Conservation (phyloP, 2,797 vertebrate genomes). For the Acanthis flammea region DNA sequence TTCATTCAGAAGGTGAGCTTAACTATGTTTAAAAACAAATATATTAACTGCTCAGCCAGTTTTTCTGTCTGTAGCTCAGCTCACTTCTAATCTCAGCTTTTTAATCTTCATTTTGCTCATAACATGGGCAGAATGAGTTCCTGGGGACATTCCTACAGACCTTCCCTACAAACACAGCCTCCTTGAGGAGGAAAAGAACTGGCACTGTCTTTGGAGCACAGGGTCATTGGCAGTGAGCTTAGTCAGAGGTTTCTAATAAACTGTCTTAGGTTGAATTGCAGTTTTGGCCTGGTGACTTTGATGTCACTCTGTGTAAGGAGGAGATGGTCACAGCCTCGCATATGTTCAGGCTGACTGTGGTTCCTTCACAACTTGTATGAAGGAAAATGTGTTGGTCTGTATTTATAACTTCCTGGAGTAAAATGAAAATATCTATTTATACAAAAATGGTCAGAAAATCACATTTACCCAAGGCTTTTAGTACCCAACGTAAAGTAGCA, state of each 20-base stretch:
- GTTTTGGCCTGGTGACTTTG: neutral
- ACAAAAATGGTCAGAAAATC: neutral
- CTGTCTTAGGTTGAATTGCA: neutral
- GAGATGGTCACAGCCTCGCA: neutral
- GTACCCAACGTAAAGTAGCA: neutral
- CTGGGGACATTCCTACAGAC: neutral
- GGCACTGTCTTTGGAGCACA: neutral
- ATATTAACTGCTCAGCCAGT: neutral
- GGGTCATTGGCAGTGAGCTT: neutral
- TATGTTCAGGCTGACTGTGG: neutral
- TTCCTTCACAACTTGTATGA: neutral
- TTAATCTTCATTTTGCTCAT: neutral
- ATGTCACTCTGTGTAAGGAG: neutral
- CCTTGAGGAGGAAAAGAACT: neutral
- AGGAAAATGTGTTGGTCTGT: neutral
- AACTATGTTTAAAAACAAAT: neutral
- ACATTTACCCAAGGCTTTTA: neutral
- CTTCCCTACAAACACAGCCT: neutral
- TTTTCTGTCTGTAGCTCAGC: neutral
- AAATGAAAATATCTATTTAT: neutral
- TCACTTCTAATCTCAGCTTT: neutral
- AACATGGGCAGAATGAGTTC: neutral
- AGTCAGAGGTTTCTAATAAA: neutral
- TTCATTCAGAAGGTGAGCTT: neutral
- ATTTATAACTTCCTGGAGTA: neutral